These are phyloP conservation scores for Schizotus pectinicornis DNA, from an alignment of 2,888 invertebrate genomes.

Conservation along the genomic window DNA sequence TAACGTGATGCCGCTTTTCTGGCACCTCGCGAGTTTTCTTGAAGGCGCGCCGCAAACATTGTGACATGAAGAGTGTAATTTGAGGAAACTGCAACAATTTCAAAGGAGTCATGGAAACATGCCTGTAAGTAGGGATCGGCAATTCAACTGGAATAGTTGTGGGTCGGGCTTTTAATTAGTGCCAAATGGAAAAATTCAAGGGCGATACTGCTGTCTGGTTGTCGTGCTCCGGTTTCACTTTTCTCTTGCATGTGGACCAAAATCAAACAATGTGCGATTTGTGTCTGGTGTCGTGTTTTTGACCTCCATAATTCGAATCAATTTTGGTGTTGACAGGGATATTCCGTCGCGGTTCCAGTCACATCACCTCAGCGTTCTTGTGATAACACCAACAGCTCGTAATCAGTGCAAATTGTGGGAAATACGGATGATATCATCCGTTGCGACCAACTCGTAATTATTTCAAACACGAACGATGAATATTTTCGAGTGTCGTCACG, in stretches of 20 bases:
- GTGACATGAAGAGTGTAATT: too few species aligned
- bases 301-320: too few species aligned
- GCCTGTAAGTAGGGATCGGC: constrained; percentile 45
- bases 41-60: too few species aligned
- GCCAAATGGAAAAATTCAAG: constrained; percentile 7
- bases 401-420: constrained; percentile 1
- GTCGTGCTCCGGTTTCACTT: neutral
- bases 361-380: too few species aligned
- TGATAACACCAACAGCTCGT: neutral
- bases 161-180: neutral
- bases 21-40: too few species aligned
- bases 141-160: neutral
- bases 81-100: constrained; percentile 2
- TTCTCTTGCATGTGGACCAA: too few species aligned
- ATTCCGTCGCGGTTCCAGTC: too few species aligned
- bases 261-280: too few species aligned
- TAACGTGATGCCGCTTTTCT: too few species aligned
- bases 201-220: constrained; percentile 3
- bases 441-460: neutral
- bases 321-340: too few species aligned
- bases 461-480: neutral
- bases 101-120: constrained; percentile 49
- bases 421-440: constrained; percentile 5
- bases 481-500: constrained; percentile 2
- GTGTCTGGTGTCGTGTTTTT: too few species aligned